Percentiles rank a stretch among this genome's conserved stretches.
These are phyloP conservation scores for Rhea pennata DNA, from an alignment of 2,113 vertebrate species.

Conservation along the genomic window DNA sequence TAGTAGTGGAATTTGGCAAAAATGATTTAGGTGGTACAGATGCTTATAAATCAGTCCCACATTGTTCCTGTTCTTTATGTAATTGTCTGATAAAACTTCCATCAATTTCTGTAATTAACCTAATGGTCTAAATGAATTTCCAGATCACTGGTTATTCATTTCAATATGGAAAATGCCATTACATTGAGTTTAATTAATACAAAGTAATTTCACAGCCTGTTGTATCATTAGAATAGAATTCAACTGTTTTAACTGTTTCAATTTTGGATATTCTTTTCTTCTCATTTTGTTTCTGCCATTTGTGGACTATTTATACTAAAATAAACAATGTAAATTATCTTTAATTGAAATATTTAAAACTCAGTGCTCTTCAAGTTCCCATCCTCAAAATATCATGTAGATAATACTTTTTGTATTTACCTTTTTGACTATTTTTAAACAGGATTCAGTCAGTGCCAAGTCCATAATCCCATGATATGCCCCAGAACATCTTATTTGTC, in stretches of 20 bases:
- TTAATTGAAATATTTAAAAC: background rate
- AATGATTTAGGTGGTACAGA: constrained; percentile 71
- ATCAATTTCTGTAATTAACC: constrained; percentile 81
- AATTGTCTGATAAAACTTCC: constrained; percentile 79
- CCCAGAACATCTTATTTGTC: constrained; percentile 79
- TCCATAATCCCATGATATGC: constrained; percentile 48
- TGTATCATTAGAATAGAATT: constrained; percentile 25
- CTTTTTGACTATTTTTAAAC: constrained; percentile 15
- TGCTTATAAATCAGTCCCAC: constrained; percentile 72
- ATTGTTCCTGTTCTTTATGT: constrained; percentile 62
- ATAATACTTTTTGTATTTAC: background rate
- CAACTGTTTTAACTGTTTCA: constrained; percentile 57
- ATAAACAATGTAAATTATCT: background rate
- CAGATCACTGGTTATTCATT: constrained; percentile 75
- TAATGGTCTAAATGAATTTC: constrained; percentile 80
- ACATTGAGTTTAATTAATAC: constrained; percentile 68
- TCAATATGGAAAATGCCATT: constrained; percentile 63
- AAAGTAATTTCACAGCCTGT: constrained; percentile 34
- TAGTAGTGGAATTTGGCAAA: constrained; percentile 53
- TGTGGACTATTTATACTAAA: background rate
- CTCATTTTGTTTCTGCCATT: background rate
- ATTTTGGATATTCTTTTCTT: background rate
- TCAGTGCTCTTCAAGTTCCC: background rate
- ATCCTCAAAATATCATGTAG: constrained; percentile 31
- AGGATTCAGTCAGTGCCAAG: constrained; percentile 23